A percentile compares a stretch with the other conserved stretches of the same genome.
Conservation (phyloP, 2,113 vertebrate species). For the Gorsachius goisagi region DNA sequence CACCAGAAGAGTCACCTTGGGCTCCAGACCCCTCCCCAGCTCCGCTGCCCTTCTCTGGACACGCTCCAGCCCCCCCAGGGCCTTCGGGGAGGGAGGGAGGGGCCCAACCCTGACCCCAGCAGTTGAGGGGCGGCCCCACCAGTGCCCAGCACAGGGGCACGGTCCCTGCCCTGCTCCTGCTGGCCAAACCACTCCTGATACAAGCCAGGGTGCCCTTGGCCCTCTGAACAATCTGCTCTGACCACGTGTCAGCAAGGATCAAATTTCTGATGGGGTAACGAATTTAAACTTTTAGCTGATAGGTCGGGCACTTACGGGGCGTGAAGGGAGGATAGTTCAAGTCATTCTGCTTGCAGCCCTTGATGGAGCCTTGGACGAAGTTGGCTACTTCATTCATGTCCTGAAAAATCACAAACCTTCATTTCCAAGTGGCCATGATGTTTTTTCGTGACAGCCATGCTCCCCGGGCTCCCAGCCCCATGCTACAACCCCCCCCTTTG, state of each 20-base stretch:
- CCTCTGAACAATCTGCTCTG: neutral
- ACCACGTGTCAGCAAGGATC: neutral
- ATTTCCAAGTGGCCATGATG: rapidly evolving
- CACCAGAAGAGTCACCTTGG: too few relatives aligned
- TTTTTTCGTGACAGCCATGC: neutral
- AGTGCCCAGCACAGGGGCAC: too few relatives aligned
- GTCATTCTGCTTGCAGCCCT: constrained; percentile 77
- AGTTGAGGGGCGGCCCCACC: too few relatives aligned
- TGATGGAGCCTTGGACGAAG: constrained; percentile 81
- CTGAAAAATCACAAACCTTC: constrained; percentile 27
- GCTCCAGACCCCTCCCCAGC: too few relatives aligned
- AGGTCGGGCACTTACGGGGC: constrained; percentile 76
- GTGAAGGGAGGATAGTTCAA: constrained; percentile 90
- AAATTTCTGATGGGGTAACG: neutral
- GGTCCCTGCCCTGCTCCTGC: too few relatives aligned
- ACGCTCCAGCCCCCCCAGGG: too few relatives aligned
- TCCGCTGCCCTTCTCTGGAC: too few relatives aligned
- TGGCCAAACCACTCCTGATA: too few relatives aligned
- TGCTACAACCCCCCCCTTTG: neutral
- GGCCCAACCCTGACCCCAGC: too few relatives aligned
- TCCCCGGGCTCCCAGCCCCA: neutral
- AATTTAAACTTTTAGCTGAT: neutral
- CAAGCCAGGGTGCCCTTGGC: too few relatives aligned
- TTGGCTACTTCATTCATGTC: constrained; percentile 94
- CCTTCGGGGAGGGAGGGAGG: too few relatives aligned